A percentile compares a stretch with the other conserved stretches of the same genome.
These are phyloP conservation scores for Yasuhikotakia modesta DNA, from an alignment of 2,797 vertebrate species.

Conservation along the genomic window DNA sequence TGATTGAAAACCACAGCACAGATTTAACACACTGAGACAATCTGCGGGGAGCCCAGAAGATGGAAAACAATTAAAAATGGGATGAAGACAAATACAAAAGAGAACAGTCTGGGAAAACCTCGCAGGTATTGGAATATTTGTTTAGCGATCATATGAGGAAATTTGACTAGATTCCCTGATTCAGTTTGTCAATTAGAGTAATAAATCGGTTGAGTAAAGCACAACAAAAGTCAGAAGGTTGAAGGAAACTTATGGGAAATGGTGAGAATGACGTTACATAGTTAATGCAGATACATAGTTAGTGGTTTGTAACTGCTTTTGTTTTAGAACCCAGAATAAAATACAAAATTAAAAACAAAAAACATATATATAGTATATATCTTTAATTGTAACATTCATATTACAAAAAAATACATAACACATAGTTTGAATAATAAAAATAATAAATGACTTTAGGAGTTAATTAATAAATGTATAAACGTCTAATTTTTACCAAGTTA, in stretches of 20 bases:
- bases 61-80: slow-evolving; percentile 51
- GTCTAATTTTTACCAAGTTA: background rate
- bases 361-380: too few relatives aligned
- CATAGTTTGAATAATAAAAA: too few relatives aligned
- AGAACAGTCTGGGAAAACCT: slow-evolving; percentile 33
- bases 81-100: slow-evolving; percentile 53
- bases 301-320: background rate
- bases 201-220: slow-evolving; percentile 18
- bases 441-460: too few relatives aligned
- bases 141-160: slow-evolving; percentile 23
- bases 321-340: too few relatives aligned
- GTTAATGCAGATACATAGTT: background rate
- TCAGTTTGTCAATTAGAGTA: slow-evolving; percentile 33
- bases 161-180: slow-evolving; percentile 10
- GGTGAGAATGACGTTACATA: background rate
- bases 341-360: too few relatives aligned
- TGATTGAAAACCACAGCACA: slow-evolving; percentile 43
- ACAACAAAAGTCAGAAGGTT: slow-evolving; percentile 4
- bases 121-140: slow-evolving; percentile 43
- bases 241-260: slow-evolving; percentile 3
- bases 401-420: too few relatives aligned
- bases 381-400: too few relatives aligned
- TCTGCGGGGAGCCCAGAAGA: slow-evolving; percentile 52
- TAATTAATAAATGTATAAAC: too few relatives aligned
- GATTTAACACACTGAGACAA: slow-evolving; percentile 33